phyloP scores from a whole-genome alignment of 2,888 invertebrate species.

The Andrena bucephala region DNA sequence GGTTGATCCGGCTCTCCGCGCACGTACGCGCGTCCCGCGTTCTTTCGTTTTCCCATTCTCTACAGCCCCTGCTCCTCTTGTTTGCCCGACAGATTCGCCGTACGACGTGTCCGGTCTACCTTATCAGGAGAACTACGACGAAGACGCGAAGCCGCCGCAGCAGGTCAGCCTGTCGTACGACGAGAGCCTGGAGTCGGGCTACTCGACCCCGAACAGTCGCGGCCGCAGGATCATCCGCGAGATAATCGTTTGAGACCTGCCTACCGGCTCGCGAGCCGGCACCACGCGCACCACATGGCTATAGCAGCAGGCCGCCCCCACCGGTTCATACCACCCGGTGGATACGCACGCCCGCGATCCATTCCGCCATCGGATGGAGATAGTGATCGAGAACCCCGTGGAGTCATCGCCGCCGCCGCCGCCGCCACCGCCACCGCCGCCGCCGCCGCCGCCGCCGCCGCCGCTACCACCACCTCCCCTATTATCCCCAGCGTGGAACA shows the following conservation, averaged over 20 bases:
- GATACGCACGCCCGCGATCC: slow-evolving; percentile 54
- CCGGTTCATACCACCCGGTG: slow-evolving; percentile 58
- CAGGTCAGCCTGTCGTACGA: slow-evolving; percentile 96
- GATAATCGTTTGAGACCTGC: slow-evolving; percentile 93
- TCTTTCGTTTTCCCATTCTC: slow-evolving; percentile 31
- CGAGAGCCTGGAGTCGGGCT: slow-evolving; percentile 96
- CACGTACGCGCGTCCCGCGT: slow-evolving; percentile 27
- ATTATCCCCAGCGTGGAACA: not conserved
- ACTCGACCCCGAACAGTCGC: slow-evolving; percentile 97
- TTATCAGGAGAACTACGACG: slow-evolving; percentile 91
- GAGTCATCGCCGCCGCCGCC: slow-evolving; percentile 57
- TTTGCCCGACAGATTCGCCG: slow-evolving; percentile 90
- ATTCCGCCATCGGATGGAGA: slow-evolving; percentile 80
- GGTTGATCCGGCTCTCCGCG: slow-evolving; percentile 23
- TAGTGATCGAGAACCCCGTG: slow-evolving; percentile 81
- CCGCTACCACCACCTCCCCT: not conserved
- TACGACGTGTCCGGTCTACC: slow-evolving; percentile 97
- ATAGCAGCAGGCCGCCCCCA: slow-evolving; percentile 83
- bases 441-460: slow-evolving; percentile 41
- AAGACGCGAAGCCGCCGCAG: slow-evolving; percentile 94
- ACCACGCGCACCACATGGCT: slow-evolving; percentile 84
- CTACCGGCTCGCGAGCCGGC: slow-evolving; percentile 84
- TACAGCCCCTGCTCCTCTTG: slow-evolving; percentile 21
- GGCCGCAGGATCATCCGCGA: slow-evolving; percentile 96
- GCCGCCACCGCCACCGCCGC: slow-evolving; percentile 31